Evolutionary conservation across 2,113 vertebrate genomes (phyloP).

Genomic region (Natator depressus): DNA sequence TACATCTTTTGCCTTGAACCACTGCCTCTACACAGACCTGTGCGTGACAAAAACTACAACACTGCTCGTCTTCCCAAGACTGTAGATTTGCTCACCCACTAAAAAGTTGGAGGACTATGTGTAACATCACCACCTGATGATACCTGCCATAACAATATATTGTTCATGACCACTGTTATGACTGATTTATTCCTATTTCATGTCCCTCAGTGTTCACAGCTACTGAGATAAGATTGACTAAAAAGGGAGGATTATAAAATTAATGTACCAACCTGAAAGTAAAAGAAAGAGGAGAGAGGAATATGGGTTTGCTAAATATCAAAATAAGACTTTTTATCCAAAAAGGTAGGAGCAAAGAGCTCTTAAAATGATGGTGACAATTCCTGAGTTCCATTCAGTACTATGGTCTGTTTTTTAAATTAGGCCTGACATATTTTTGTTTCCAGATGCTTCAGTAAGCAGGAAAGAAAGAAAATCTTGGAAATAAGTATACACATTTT

Average conservation of each 20-base stretch:
- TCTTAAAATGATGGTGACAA: slow-evolving; percentile 47
- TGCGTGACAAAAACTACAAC: neutral
- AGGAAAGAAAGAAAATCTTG: slow-evolving; percentile 51
- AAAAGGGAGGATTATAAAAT: neutral
- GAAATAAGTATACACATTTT: slow-evolving; percentile 28
- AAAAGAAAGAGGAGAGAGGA: slow-evolving; percentile 49
- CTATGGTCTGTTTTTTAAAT: slow-evolving; percentile 52
- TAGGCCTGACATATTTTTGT: slow-evolving; percentile 45
- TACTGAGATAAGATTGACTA: neutral
- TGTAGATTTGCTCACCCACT: fast-evolving
- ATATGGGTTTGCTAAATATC: slow-evolving; percentile 24
- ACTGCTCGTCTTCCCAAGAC: neutral
- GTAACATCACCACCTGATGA: fast-evolving
- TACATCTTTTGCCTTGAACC: neutral
- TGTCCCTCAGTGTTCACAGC: neutral
- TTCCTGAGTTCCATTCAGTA: slow-evolving; percentile 11
- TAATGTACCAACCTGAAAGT: slow-evolving; percentile 19
- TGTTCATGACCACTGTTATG: neutral
- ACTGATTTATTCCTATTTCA: neutral
- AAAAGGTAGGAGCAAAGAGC: slow-evolving; percentile 24
- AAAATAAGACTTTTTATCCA: neutral
- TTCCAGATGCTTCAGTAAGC: slow-evolving; percentile 49
- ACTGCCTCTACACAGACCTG: neutral
- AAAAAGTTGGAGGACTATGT: neutral
- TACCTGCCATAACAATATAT: neutral